Evolutionary conservation across 1,140 invertebrate species (phyloP), one percentile per base, ranked within the genome.

Genomic region (Megalopta genalis): DNA sequence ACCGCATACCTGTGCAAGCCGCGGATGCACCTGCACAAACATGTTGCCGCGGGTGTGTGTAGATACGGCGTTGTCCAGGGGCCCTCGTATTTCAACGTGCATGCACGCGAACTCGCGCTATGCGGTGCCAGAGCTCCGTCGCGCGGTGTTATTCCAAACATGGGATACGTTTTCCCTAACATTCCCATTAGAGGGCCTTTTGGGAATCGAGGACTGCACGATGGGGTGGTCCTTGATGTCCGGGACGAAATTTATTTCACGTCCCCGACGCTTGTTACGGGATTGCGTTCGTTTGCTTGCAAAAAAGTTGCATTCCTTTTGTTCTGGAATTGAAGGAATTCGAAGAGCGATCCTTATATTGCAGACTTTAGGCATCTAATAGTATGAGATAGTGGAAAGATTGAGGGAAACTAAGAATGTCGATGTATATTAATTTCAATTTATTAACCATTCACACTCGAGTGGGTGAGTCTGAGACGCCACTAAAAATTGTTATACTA

Each of bases 21-120:
- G 57, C 42, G 57, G 66, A 49, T 77, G 66, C 75, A 77, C 75
- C 75, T 77, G 75, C 75, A 25, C 42, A 77, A 77, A 77, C 75
- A 77, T 77, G 69, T 49, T 70, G 66, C 49, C 59, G 54, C 74
- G 39, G 62, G 39, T 69, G 4, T 25, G 21, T 23, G 54, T 4
- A 18, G 49, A n/a, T 21, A 57, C n/a, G 21, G 21, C 37, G 59
- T 1, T 23, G 46, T 57, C 14, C 39, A 12, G 2, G 54, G 23
- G 21, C n/a, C n/a, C 37, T 49, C 39, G 74, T 25, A n/a, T 69
- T 62, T 62, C 66, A 21, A 9, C 39, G 27, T 25, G 39, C 23
- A 37, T n/a, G 32, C 10, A 25, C 39, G 42, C n/a, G n/a, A 57
- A n/a, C 14, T 0, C 21, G 73, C 37, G 66, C 67, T 46, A 75